These are phyloP conservation scores for Jaculus jaculus DNA, from an alignment of 2,113 vertebrate species.

Conservation along the genomic window DNA sequence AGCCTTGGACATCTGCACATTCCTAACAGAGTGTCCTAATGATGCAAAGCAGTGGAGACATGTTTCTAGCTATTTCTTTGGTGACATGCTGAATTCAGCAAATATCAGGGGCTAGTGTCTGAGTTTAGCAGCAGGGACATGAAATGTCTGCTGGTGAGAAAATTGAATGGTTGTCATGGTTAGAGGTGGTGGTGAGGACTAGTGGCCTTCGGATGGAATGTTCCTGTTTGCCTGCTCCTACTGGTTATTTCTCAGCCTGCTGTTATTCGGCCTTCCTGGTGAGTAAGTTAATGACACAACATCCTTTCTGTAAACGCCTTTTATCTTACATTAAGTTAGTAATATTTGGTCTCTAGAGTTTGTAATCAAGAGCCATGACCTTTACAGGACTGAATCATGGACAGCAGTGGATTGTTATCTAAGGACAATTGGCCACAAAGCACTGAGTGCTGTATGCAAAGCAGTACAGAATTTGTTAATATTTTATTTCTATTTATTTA, in stretches of 20 bases:
- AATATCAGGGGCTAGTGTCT: background rate
- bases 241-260: background rate
- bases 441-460: background rate
- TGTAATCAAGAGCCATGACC: background rate
- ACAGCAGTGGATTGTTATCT: constrained; percentile 18
- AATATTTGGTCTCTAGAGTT: constrained; percentile 8
- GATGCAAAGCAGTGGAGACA: background rate
- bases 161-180: background rate
- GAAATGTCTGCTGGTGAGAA: background rate
- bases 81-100: background rate
- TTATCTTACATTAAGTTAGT: constrained; percentile 9
- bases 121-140: background rate
- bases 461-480: no score
- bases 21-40: background rate
- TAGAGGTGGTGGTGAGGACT: background rate
- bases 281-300: background rate
- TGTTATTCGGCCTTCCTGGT: background rate
- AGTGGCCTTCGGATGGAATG: background rate
- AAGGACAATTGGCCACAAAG: background rate
- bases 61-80: background rate
- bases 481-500: no score
- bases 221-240: background rate
- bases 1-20: background rate
- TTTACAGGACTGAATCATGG: constrained; percentile 15
- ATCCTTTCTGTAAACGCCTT: background rate